Evolutionary conservation across 35 echinoderm and acorn worm species (phyloP), one percentile per base, ranked within the genome.

Genomic region (Ophiothrix spiculata): DNA sequence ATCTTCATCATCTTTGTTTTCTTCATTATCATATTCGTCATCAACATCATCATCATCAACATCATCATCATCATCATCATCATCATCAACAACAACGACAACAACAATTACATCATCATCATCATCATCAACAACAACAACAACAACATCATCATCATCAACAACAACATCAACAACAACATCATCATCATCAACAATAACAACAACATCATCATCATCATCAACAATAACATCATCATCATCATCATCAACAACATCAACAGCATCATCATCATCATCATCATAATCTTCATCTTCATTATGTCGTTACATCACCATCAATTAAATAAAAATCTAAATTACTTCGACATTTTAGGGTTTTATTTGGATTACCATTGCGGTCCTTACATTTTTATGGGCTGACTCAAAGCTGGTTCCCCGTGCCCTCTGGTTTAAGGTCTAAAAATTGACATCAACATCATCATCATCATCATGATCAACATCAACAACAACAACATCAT

Each of bases 21-120:
- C n/a, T n/a, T n/a, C n/a, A n/a, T n/a, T n/a, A n/a, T n/a, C n/a
- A n/a, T n/a, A n/a, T n/a, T n/a, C n/a, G n/a, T n/a, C n/a, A n/a
- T 35, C 74, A 76, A n/a, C 28, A 8, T 76, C 74, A 76, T 76
- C 74, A 76, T 31, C 74, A 76, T 35, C 74, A 76, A 13, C 74
- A 76, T 76, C 74, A 76, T 76, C 74, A 76, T 76, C 33, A 76
- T 76, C 74, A 76, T 76, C 74, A 76, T 76, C 74, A 76, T 76
- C 74, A 76, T 76, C 74, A 76, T 35, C 74, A 76, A 13, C 74
- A 29, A 13, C 74, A 29, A 13, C 74, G 33, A 13, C 74, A 29
- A 13, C 74, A 76, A 13, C 74, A 76, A 13, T 28, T 6, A 13
- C 74, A 31, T 76, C 74, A 29, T 76, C 74, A 76, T 76, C 74